Evolutionary conservation across 2,113 vertebrate species (phyloP), one percentile per base, ranked within the genome.

Genomic region (Asarcornis scutulata): DNA sequence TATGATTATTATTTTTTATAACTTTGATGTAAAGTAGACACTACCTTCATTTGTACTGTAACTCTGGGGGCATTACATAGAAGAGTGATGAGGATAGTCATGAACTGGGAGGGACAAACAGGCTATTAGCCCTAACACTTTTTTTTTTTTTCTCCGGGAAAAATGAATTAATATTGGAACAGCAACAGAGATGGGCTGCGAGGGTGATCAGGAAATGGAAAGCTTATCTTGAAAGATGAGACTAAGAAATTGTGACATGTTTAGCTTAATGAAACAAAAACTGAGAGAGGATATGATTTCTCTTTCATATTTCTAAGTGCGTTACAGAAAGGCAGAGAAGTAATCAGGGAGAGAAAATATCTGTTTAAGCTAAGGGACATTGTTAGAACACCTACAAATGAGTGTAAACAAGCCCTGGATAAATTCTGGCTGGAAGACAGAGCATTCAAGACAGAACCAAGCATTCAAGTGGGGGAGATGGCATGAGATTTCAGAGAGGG

Each of bases 151-250:
- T 46, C 29, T 16, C 27, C 7, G 20, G 50, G 13, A 89, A 69
- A 89, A 86, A 86, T 50, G 6, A 86, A 86, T 92, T 90, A 5
- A 6, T 89, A 53, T 36, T 83, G 59, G 32, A 91, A 58, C 36
- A 86, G 55, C 25, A 95, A 58, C 34, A 86, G 71, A 91, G n/a
- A 36, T 90, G 60, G 71, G 26, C 64, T 84, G 52, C 1, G 7
- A 71, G 84, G 46, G 60, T 94, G 83, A 80, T 94, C 59, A 88
- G 80, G 92, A 96, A 90, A 88, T 83, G 55, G 83, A 91, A 83
- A 92, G 11, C 59, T 91, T 91, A n/a, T 88, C 75, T 91, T 80
- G 46, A 42, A 77, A 90, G 86, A 86, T 94, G 72, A 80, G 31
- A 40, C 52, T 94, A 58, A 86, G 62, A 79, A 85, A 73, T 31